Evolutionary conservation across 2,888 invertebrate species (phyloP), one percentile per base, ranked within the genome.

Genomic region (Agonopterix arenella): DNA sequence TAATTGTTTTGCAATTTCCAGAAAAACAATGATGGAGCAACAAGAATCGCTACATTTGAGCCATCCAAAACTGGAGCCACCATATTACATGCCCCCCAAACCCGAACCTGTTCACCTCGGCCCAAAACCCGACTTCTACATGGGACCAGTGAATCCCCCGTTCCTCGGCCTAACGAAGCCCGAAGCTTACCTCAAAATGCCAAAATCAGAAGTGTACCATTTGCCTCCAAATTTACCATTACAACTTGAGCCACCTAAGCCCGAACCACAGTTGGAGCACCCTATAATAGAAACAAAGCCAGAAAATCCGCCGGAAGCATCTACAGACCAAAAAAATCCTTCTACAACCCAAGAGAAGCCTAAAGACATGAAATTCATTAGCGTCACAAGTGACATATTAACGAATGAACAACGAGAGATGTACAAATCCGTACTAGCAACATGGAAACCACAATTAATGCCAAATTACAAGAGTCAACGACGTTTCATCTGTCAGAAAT

Each of bases 401-500:
- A 88, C 86, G 0, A 76, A 80, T 0, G 86, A 88, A 44, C 88
- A 88, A 43, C 52, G 85, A 0, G 74, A 82, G n/a, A 86, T 88
- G 86, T 88, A 88, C 51, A 84, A 88, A 48, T 84, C 84, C 0
- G 84, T 88, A 0, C 73, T 88, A 0, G 60, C 82, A 0, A 86
- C 88, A 0, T 88, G 86, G 85, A 85, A 84, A 40, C 86, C 88
- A 0, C 72, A 80, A 28, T 49, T 50, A 3, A 49, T 56, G 40
- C 49, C 51, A 1, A 13, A 13, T 18, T 28, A 37, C 11, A 47
- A 48, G 38, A 0, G 64, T 58, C 1, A 37, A 18, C 40, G 81
- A 50, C 67, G 78, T 0, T 88, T 84, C 60, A 85, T 89, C 36
- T 89, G 89, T 45, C 70, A 68, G 1, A 82, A 80, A 49, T 89